A percentile compares a stretch with the other conserved stretches of the same genome.
Evolutionary conservation across 2,888 invertebrate genomes (phyloP).

Genomic region (Macrosiphum euphorbiae): DNA sequence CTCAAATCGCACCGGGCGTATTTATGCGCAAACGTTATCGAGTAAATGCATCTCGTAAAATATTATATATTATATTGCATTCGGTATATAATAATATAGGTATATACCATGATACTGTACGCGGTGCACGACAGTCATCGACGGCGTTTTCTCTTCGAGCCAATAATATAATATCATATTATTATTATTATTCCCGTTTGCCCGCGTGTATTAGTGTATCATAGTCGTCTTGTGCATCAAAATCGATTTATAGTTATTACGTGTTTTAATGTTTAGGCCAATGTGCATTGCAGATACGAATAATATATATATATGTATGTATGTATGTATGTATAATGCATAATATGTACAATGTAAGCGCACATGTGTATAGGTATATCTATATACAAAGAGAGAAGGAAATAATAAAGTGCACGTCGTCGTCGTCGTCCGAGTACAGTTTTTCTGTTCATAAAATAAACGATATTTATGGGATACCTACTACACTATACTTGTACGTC

Average conservation of each 20-base stretch:
- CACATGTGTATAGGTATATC: not conserved
- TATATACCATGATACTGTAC: not conserved
- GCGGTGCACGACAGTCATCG: slow-evolving; percentile 36
- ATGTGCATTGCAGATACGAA: slow-evolving; percentile 11
- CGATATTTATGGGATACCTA: slow-evolving; percentile 42
- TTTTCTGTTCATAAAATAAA: slow-evolving; percentile 60
- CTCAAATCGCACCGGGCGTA: not conserved
- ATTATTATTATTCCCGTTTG: slow-evolving; percentile 23
- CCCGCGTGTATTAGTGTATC: slow-evolving; percentile 11
- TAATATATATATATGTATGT: not conserved
- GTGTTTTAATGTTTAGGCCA: slow-evolving; percentile 49
- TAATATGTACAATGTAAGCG: not conserved
- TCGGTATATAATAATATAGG: not conserved
- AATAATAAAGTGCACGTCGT: slow-evolving; percentile 50
- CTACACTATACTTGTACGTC: not conserved
- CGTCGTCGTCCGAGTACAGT: slow-evolving; percentile 15
- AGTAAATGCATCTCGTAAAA: slow-evolving; percentile 32
- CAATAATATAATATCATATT: not conserved
- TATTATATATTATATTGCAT: slow-evolving; percentile 38
- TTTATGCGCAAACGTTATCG: slow-evolving; percentile 27
- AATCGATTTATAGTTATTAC: slow-evolving; percentile 62
- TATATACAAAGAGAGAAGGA: slow-evolving; percentile 16
- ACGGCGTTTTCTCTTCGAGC: slow-evolving; percentile 50
- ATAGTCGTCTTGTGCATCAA: slow-evolving; percentile 51
- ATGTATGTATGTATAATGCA: not conserved